Evolutionary conservation across 2,113 vertebrate species (phyloP), one percentile per base, ranked within the genome.

Genomic region (Tachysurus vachellii): DNA sequence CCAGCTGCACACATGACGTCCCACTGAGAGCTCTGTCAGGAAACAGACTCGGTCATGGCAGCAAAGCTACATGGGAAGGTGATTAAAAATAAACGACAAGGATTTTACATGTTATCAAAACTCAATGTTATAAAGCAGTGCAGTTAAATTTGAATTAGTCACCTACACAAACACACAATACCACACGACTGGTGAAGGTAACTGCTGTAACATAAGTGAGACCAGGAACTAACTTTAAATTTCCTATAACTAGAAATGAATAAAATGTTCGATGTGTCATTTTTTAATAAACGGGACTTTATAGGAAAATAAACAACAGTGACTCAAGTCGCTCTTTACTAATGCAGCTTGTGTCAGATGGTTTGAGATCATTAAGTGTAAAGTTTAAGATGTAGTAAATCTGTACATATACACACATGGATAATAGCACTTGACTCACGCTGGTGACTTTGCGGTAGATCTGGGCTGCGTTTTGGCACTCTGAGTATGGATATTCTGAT

Each of bases 381-480:
- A 23, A 75, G 1, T 14, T 23, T 26, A 12, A 26, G 16, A 56
- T 14, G 57, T 73, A 16, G 26, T 26, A 50, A 50, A 50, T 50
- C 47, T 50, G 47, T 7, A 88, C 19, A 6, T 9, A 31, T 31
- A 5, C 57, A 10, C 59, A 47, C 19, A 9, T 6, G 57, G 31
- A 31, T 6, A 11, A 4, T 6, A 1, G 53, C 36, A 17, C 42
- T 44, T 59, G 8, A 87, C 90, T 89, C 53, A 91, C 91, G 16
- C 88, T 86, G 64, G 91, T 90, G 85, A 91, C 91, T 75, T 91
- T 91, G 36, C 91, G 89, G 86, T 91, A 91, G 84, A 91, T 91
- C 88, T 91, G 91, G 0, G 91, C 91, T 28, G 91, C 89, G 64
- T 91, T 91, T 44, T 89, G 88, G 71, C 91, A 91, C 66, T 91